Conservation (phyloP, 2,113 vertebrate genomes). For the Turdus rufiventris region DNA sequence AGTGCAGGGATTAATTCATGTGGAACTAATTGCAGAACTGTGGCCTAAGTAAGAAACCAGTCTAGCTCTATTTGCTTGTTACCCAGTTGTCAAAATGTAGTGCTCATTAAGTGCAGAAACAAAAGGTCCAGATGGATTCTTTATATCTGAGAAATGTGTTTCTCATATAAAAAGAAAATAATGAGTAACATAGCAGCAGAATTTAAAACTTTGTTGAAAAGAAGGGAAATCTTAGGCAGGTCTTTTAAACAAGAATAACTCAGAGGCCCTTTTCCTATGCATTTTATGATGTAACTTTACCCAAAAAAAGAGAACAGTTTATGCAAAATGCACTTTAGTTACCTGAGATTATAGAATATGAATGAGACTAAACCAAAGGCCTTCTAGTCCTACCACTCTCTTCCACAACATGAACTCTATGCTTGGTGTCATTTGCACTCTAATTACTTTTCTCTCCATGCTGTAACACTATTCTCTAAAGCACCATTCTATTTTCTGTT, state of each 20-base stretch:
- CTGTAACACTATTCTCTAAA: neutral
- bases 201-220: neutral
- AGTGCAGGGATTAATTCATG: conserved; percentile 8
- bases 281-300: neutral
- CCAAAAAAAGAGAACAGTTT: neutral
- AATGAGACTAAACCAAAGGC: neutral
- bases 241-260: neutral
- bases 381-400: neutral
- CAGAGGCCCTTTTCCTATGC: neutral
- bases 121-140: conserved; percentile 44
- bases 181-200: neutral
- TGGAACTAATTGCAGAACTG: conserved; percentile 35
- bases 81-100: conserved; percentile 36
- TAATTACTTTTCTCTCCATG: neutral
- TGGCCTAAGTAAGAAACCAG: neutral
- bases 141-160: conserved; percentile 47
- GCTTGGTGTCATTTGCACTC: neutral
- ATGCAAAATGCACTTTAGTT: neutral
- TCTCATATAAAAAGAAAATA: neutral
- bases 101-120: conserved; percentile 48
- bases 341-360: neutral
- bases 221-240: neutral
- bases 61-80: conserved; percentile 42
- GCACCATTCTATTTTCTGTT: neutral
- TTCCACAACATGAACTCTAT: neutral